Evolutionary conservation across 2,888 invertebrate genomes (phyloP).

Genomic region (Volucella zonaria): DNA sequence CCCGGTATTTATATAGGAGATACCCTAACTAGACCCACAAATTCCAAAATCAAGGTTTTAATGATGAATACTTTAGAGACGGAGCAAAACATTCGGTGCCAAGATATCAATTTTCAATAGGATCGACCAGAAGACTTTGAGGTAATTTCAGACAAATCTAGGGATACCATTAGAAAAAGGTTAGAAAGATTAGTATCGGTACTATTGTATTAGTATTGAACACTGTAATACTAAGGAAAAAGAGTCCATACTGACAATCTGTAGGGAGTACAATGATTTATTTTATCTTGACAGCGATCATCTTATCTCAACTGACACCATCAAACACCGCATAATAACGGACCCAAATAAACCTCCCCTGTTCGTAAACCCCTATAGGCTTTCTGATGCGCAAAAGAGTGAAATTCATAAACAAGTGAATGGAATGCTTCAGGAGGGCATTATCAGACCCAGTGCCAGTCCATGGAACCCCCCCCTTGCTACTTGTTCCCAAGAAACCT

Average conservation of each 20-base stretch:
- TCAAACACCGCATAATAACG: conserved; percentile 35
- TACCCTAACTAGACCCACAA: not conserved
- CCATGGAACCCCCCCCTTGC: conserved; percentile 37
- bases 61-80: conserved; percentile 7
- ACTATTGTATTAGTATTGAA: not conserved
- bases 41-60: conserved; percentile 14
- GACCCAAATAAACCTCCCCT: too few species aligned
- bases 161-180: not conserved
- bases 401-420: conserved; percentile 41
- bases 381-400: not conserved
- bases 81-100: not conserved
- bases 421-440: conserved; percentile 27
- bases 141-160: not conserved
- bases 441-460: conserved; percentile 15
- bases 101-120: not conserved
- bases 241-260: conserved; percentile 26
- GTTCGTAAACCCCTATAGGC: conserved; percentile 1
- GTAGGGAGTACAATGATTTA: conserved; percentile 41
- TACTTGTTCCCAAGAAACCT: conserved; percentile 38
- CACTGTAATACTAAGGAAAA: conserved; percentile 35
- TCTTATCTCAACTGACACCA: conserved; percentile 25
- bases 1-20: conserved; percentile 17
- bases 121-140: not conserved
- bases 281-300: conserved; percentile 43
- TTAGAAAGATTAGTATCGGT: conserved; percentile 3